phyloP scores from a whole-genome alignment of 64 coral and sea anemone genomes.

The Cladopsammia gracilis region DNA sequence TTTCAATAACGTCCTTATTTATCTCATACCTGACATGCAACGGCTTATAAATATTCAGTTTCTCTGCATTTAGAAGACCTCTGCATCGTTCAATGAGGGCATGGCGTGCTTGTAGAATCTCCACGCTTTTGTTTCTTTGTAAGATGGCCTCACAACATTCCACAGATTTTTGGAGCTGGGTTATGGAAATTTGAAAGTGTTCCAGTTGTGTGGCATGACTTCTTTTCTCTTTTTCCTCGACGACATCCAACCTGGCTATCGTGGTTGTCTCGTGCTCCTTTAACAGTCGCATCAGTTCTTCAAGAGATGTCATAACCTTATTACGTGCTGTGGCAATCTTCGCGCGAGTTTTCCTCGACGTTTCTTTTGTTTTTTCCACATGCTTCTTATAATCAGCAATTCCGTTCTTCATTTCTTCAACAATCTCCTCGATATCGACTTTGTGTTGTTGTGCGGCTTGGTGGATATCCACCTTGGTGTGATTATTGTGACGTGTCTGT shows the following conservation, averaged over 20 bases:
- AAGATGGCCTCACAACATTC: constrained; percentile 22
- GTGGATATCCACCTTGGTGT: background rate
- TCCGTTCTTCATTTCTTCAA: constrained; percentile 5
- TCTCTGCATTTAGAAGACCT: constrained; percentile 14
- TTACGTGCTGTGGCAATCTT: constrained; percentile 29
- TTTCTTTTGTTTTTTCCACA: background rate
- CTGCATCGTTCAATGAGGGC: constrained; percentile 12
- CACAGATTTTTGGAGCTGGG: constrained; percentile 10
- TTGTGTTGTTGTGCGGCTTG: background rate
- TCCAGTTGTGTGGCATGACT: constrained; percentile 13
- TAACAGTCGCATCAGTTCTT: constrained; percentile 41
- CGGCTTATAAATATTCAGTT: constrained; percentile 5
- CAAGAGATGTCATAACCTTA: constrained; percentile 2
- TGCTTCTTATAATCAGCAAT: constrained; percentile 17
- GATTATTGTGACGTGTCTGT: constrained; percentile 25
- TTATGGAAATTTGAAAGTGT: constrained; percentile 18
- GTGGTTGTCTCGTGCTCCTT: constrained; percentile 18
- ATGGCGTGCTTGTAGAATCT: constrained; percentile 17
- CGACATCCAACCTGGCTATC: constrained; percentile 33
- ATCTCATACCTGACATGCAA: background rate
- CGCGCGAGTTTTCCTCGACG: background rate
- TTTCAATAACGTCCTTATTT: background rate
- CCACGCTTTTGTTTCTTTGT: constrained; percentile 26
- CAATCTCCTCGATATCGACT: background rate
- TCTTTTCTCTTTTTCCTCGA: constrained; percentile 20